Evolutionary conservation across 2,888 invertebrate species (phyloP).

Genomic region (Acrobasis suavella): DNA sequence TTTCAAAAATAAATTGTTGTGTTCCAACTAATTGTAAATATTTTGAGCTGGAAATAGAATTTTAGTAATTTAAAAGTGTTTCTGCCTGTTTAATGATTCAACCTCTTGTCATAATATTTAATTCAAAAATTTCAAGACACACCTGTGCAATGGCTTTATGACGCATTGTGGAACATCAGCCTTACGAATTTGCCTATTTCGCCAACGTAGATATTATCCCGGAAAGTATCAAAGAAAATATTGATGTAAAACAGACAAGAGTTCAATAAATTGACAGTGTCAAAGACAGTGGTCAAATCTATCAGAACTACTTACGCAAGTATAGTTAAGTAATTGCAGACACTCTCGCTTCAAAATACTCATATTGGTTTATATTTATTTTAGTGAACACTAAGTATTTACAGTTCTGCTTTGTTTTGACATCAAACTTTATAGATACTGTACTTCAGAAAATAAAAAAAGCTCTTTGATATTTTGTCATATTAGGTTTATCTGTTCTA

Average conservation of each 20-base stretch:
- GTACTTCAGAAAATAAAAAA: too few relatives aligned
- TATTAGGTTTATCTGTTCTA: background rate
- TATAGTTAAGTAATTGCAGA: background rate
- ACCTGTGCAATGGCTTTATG: background rate
- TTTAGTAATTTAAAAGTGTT: too few relatives aligned
- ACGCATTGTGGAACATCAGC: background rate
- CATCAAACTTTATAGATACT: slow-evolving; percentile 27
- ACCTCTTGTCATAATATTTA: too few relatives aligned
- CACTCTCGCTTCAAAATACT: slow-evolving; percentile 9
- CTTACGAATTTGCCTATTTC: background rate
- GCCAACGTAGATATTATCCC: too few relatives aligned
- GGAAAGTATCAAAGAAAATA: too few relatives aligned
- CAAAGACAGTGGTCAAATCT: background rate
- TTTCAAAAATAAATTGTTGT: too few relatives aligned
- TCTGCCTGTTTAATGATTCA: too few relatives aligned
- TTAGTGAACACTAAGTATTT: slow-evolving; percentile 27
- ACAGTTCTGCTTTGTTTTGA: slow-evolving; percentile 25
- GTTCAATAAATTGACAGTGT: background rate
- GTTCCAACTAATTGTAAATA: too few relatives aligned
- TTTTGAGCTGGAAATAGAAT: too few relatives aligned
- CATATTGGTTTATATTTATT: background rate
- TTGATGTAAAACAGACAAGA: background rate
- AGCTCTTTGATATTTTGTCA: slow-evolving; percentile 25
- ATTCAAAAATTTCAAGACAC: too few relatives aligned
- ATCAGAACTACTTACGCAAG: too few relatives aligned